Evolutionary conservation across 2,888 invertebrate genomes (phyloP), one percentile per base, ranked within the genome.

Genomic region (Caenorhabditis sp.): DNA sequence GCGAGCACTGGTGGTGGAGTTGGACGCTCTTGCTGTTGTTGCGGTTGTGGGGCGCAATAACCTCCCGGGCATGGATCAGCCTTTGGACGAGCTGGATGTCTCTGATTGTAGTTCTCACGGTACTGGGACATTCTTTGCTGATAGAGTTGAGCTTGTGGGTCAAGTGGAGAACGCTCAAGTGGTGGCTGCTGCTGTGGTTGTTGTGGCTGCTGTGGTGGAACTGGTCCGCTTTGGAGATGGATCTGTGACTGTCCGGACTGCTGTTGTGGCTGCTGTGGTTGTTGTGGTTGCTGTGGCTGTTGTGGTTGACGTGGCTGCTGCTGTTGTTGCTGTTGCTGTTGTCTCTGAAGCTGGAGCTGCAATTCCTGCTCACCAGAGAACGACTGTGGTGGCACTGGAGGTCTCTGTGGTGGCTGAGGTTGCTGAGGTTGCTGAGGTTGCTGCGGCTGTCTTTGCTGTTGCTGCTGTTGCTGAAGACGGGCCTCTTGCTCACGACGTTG

Each of bases 31-130:
- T 62, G 72, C 22, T 76, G 78, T 26, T 79, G 82, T 0, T 69
- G 62, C 28, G 65, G 70, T 8, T 58, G 65, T 67, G 78, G 82
- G 20, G 67, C 80, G 56, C 89, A 89, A 37, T 77, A 74, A 35
- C 84, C 80, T 70, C 87, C 87, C 24, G 86, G 81, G 80, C 89
- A 89, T 62, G 88, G 89, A 24, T 80, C 87, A 26, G 88, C 87
- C 40, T 80, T 76, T 35, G 83, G 85, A 22, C 83, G 77, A 50
- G 89, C 89, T 64, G 88, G 89, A 84, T 88, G 88, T 60, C 88
- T 81, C 71, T 85, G 86, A 50, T 86, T 82, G 68, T 72, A 84
- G 79, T 86, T 86, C 35, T 84, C 84, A 13, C 83, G 81, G 61
- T 86, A 84, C 55, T 86, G 86, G 13, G 83, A 64, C 86, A 86